A percentile compares a stretch with the other conserved stretches of the same genome.
phyloP scores from a whole-genome alignment of 35 echinoderm and acorn worm genomes.

The Amphiura filiformis region DNA sequence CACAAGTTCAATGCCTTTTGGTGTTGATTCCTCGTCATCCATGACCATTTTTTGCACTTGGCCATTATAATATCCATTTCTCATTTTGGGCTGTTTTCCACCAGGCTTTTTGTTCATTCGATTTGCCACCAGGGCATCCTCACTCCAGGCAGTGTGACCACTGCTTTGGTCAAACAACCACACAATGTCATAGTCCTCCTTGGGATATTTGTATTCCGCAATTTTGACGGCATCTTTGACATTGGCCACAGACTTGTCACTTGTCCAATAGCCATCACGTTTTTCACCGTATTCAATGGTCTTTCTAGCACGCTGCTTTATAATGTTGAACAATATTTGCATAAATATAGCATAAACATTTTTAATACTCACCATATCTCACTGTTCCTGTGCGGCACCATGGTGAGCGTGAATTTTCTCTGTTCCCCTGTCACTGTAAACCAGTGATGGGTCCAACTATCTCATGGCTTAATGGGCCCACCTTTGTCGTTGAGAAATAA shows the following conservation, averaged over 20 bases:
- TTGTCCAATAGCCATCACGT: neutral
- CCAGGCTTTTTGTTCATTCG: neutral
- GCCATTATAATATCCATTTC: neutral
- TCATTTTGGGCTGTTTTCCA: conserved; percentile 5
- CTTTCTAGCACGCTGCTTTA: neutral
- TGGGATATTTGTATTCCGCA: neutral
- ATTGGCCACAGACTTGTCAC: neutral
- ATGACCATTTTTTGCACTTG: neutral
- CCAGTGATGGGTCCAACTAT: no score
- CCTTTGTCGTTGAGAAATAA: no score
- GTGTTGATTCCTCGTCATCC: neutral
- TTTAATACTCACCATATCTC: no score
- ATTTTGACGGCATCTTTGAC: no score
- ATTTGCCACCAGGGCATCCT: neutral
- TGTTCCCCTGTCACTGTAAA: no score
- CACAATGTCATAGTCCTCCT: neutral
- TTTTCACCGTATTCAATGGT: neutral
- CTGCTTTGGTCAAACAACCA: conserved; percentile 8
- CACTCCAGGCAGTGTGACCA: neutral
- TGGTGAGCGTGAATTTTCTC: no score
- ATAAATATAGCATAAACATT: no score
- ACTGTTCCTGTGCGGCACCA: no score
- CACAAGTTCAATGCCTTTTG: neutral
- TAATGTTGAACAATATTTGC: no score
- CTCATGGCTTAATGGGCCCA: no score